Evolutionary conservation across 2,888 invertebrate genomes (phyloP), one percentile per base, ranked within the genome.

Genomic region (Agriopis leucophaearia): DNA sequence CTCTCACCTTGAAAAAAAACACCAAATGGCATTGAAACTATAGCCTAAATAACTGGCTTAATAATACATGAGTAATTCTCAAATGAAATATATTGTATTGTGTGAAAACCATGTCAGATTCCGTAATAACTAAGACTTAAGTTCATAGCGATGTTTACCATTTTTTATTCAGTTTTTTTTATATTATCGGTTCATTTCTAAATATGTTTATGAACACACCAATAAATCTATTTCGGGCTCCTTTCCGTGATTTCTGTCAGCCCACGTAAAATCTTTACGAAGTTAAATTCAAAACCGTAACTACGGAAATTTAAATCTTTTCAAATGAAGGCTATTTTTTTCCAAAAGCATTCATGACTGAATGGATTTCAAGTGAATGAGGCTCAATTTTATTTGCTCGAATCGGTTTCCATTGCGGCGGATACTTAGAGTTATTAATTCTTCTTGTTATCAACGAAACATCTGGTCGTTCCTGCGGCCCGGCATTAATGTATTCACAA

Each of bases 371-470:
- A 73, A 71, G 42, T 74, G 72, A 74, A 75, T 70, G 66, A 71
- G 67, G 64, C 78, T 75, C 77, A 63, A 74, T 72, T 71, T 75
- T 73, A 78, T 77, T 77, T 58, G 76, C 71, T 73, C 72, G 74
- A 75, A 71, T 76, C 74, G 68, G 64, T 74, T 71, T 74, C 74
- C 70, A 71, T 71, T 68, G 71, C 66, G 66, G 57, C 67, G 69
- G 72, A 68, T 84, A 86, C 85, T 86, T 84, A 86, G 78, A 79
- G 76, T 81, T 86, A 87, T 86, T 87, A 87, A 85, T 83, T 82
- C 82, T 78, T 77, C 70, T 42, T 36, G 63, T 81, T 80, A 81
- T 76, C 76, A 75, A 72, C 72, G 71, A 75, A 74, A 75, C 74
- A 74, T 75, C 78, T 78, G 73, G 75, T 74, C 74, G 74, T 69